Base-by-base conservation (phyloP, 2,113 vertebrate genomes). In the Heterochromis multidens region DNA sequence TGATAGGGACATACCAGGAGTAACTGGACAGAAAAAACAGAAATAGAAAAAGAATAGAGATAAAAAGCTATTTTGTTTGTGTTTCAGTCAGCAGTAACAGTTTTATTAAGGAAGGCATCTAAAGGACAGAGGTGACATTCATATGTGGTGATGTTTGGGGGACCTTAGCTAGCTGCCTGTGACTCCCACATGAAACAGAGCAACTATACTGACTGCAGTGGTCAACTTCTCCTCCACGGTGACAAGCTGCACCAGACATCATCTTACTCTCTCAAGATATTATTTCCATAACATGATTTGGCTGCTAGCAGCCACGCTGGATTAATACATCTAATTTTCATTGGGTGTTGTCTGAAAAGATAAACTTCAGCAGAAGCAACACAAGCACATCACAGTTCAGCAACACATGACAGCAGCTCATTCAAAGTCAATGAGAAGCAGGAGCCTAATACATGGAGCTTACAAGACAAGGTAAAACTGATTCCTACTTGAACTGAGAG, bases 1-100 rank as follows among this genome's bases (percentile, higher is more conserved):
- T 95, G 83, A 99, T 83, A 1, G 97, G 98, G 4, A 97, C 85
- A 1, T 97, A 96, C 98, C 98, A 99, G 6, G 33, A 88, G 89
- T 99, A 99, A 79, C 98, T 99, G 93, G 19, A 87, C 59, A 80
- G 27, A 87, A 61, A 40, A 77, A 4, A 86, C 2, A 61, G 8
- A 3, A 3, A n/a, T 37, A 29, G 33, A 4, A 11, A 67, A 43
- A 25, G 21, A 40, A 65, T 23, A 65, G 16, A 46, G 4, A 46
- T 27, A 11, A 70, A 37, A 37, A 37, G 40, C 12, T 43, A 4
- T 43, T 43, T 21, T 49, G 43, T 72, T 72, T 72, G 67, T 49
- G 40, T 13, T 43, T 43, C 12, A 14, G 12, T 2, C 11, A 37
- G 9, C 10, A 43, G 40, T 12, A 43, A 43, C 11, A 7, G 9